phyloP scores from a whole-genome alignment of 2,113 vertebrate genomes.

The Xiphophorus maculatus region DNA sequence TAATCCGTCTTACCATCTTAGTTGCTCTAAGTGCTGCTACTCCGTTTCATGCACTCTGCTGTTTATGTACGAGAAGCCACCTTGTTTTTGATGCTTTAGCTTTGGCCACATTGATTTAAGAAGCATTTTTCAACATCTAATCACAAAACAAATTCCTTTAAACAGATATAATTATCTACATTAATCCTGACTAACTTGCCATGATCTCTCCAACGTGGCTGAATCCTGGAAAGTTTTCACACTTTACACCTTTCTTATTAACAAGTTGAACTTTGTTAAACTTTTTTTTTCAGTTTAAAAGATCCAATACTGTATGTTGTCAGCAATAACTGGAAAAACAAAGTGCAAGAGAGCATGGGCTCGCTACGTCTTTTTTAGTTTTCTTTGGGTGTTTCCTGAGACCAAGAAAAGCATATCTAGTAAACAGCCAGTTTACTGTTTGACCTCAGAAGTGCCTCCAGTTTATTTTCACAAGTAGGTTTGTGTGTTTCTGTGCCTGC shows the following conservation, averaged over 20 bases:
- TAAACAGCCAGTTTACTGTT: constrained; percentile 43
- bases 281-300: not conserved
- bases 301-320: not conserved
- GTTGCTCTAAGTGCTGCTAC: not conserved
- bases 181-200: not conserved
- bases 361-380: not conserved
- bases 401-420: constrained; percentile 33
- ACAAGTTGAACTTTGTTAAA: constrained; percentile 27
- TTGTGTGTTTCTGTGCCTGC: constrained; percentile 45
- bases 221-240: not conserved
- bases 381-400: constrained; percentile 26
- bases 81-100: not conserved
- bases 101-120: not conserved
- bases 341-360: not conserved
- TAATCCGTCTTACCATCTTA: constrained; percentile 56
- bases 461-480: constrained; percentile 48
- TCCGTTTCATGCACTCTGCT: not conserved
- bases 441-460: constrained; percentile 25
- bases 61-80: not conserved
- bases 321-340: constrained; percentile 3
- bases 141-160: not conserved
- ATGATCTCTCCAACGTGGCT: not conserved
- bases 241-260: not conserved
- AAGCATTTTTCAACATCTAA: not conserved
- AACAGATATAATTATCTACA: not conserved